Percentiles rank a stretch among this genome's conserved stretches.
Conservation (phyloP, 2,113 vertebrate species). For the Arizona elegans region DNA sequence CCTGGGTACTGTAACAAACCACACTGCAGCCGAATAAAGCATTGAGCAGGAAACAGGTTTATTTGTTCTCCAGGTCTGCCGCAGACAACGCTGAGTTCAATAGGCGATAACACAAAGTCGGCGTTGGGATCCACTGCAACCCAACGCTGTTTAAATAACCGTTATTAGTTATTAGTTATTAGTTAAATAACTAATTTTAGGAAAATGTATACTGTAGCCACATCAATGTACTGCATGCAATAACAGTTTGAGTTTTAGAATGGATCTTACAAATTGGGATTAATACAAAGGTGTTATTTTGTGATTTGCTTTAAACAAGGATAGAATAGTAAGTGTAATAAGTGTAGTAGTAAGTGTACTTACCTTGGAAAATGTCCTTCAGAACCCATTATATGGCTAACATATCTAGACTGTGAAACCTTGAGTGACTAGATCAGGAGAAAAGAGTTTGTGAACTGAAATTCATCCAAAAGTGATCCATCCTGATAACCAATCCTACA, state of each 20-base stretch:
- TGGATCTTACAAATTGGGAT: neutral
- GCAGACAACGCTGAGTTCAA: too few relatives aligned
- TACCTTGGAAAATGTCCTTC: neutral
- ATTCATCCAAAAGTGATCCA: slow-evolving; percentile 1
- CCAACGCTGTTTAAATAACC: too few relatives aligned
- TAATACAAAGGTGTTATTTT: neutral
- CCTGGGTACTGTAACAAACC: too few relatives aligned
- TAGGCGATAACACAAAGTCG: too few relatives aligned
- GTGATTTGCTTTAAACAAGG: neutral
- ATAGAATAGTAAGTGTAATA: neutral
- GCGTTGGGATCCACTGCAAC: too few relatives aligned
- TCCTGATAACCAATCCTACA: neutral
- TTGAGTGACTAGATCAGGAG: neutral
- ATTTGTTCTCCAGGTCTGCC: too few relatives aligned
- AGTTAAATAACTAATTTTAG: too few relatives aligned
- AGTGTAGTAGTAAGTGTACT: neutral
- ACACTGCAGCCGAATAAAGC: too few relatives aligned
- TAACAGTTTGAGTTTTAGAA: neutral
- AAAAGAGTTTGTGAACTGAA: slow-evolving; percentile 46
- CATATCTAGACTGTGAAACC: neutral
- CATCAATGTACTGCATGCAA: neutral
- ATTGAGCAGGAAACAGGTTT: too few relatives aligned
- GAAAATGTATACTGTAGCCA: neutral
- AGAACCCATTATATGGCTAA: slow-evolving; percentile 27
- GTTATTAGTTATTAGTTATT: too few relatives aligned